These are phyloP conservation scores for Bombyx mori DNA, from an alignment of 1,140 invertebrate species.

Conservation along the genomic window DNA sequence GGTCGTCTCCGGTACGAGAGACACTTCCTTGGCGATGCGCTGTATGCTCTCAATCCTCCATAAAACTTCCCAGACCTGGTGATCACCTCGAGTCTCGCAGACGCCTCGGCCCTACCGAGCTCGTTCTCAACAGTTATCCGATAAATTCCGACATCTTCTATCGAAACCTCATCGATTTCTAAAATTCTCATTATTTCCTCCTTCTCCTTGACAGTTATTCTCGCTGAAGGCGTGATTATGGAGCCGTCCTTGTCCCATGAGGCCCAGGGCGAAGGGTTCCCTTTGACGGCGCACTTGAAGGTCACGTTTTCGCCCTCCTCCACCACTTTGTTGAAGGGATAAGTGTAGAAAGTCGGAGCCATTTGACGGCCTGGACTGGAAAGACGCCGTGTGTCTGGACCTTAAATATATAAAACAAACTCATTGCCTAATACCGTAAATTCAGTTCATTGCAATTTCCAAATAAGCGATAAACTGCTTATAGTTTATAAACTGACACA, in stretches of 20 bases:
- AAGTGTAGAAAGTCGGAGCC: slow-evolving; percentile 88
- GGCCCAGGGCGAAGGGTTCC: slow-evolving; percentile 82
- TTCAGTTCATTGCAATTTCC: too few relatives aligned
- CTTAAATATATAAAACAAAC: slow-evolving; percentile 11
- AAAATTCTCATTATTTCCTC: slow-evolving; percentile 84
- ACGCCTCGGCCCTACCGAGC: slow-evolving; percentile 84
- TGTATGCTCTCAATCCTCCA: slow-evolving; percentile 40
- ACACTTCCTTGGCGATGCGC: slow-evolving; percentile 39
- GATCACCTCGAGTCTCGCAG: slow-evolving; percentile 85
- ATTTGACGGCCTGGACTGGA: slow-evolving; percentile 45
- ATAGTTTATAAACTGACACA: too few relatives aligned
- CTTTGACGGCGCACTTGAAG: slow-evolving; percentile 85
- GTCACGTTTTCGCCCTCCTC: slow-evolving; percentile 81
- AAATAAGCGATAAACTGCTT: too few relatives aligned
- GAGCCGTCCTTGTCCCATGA: slow-evolving; percentile 86
- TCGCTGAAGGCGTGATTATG: slow-evolving; percentile 74
- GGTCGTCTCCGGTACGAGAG: slow-evolving; percentile 31
- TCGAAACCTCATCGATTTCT: slow-evolving; percentile 82
- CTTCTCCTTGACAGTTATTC: slow-evolving; percentile 80
- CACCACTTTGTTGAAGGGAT: slow-evolving; percentile 87
- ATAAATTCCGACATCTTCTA: slow-evolving; percentile 86
- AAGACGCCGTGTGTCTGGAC: slow-evolving; percentile 36
- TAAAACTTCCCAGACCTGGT: slow-evolving; percentile 55
- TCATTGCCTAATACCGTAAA: too few relatives aligned
- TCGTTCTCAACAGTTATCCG: slow-evolving; percentile 86